These are phyloP conservation scores for Pogonomyrmex californicus DNA, from an alignment of 1,140 invertebrate species.

Conservation along the genomic window DNA sequence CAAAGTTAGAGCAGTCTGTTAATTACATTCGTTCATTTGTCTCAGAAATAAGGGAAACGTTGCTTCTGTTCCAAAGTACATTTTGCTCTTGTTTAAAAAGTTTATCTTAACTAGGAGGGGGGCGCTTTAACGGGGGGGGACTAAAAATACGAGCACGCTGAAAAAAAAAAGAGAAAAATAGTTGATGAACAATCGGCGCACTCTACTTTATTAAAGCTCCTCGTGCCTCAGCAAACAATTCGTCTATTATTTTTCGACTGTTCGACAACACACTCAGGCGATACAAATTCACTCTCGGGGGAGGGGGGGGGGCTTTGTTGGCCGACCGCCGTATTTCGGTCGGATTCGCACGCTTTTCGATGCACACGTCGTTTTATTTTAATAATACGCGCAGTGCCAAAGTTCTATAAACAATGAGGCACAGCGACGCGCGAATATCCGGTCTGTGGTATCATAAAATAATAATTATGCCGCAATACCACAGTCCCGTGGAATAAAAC, in stretches of 20 bases:
- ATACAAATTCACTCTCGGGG: conserved; percentile 1
- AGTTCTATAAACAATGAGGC: neutral
- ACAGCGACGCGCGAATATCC: too few species aligned
- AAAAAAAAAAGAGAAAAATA: conserved; percentile 22
- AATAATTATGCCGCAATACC: conserved; percentile 28
- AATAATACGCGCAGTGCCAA: neutral
- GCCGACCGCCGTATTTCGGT: neutral
- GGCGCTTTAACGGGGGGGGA: neutral
- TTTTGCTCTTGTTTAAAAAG: neutral
- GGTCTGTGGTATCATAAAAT: neutral
- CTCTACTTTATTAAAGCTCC: conserved; percentile 33
- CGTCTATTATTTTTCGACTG: conserved; percentile 31
- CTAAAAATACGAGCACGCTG: neutral
- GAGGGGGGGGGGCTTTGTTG: conserved; percentile 18
- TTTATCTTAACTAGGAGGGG: neutral
- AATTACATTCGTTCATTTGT: conserved; percentile 7
- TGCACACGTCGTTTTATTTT: conserved; percentile 12
- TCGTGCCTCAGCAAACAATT: conserved; percentile 3
- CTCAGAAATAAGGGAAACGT: neutral
- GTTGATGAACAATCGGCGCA: conserved; percentile 18
- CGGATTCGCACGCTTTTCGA: conserved; percentile 9
- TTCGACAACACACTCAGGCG: neutral
- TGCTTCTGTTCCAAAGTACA: neutral
- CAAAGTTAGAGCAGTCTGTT: conserved; percentile 11
- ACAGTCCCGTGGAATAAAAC: neutral